A percentile compares a stretch with the other conserved stretches of the same genome.
phyloP scores from a whole-genome alignment of 2,888 invertebrate genomes.

The Imbricaverruca yamaguchii region DNA sequence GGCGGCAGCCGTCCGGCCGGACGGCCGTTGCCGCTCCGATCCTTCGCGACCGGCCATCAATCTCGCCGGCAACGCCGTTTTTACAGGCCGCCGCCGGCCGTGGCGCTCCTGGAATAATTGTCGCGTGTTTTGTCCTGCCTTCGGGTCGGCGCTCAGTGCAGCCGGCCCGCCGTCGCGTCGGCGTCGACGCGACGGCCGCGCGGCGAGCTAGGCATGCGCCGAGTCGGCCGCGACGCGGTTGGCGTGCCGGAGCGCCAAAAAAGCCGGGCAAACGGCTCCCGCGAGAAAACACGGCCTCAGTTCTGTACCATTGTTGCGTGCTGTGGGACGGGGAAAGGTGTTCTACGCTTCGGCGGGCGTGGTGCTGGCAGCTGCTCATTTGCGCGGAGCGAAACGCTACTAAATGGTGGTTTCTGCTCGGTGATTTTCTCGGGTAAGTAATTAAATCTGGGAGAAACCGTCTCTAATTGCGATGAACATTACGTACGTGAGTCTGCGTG shows the following conservation, averaged over 20 bases:
- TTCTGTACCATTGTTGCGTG: constrained; percentile 7
- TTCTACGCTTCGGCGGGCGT: not conserved
- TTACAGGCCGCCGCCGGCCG: not conserved
- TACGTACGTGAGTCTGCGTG: too few species aligned
- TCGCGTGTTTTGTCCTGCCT: constrained; percentile 11
- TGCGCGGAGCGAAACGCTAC: too few species aligned
- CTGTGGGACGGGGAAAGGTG: not conserved
- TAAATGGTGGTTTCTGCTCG: not conserved
- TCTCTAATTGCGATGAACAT: too few species aligned
- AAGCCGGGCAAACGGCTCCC: not conserved
- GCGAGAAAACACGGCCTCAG: not conserved
- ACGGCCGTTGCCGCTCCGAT: not conserved
- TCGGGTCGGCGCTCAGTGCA: not conserved
- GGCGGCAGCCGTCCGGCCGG: not conserved
- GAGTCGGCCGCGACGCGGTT: not conserved
- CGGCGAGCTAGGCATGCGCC: not conserved
- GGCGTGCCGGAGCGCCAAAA: not conserved
- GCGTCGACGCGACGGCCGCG: not conserved
- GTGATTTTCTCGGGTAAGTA: not conserved
- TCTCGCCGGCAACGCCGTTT: not conserved
- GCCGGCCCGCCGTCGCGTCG: not conserved
- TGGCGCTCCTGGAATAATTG: constrained; percentile 7
- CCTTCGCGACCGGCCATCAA: not conserved
- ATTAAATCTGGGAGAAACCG: too few species aligned
- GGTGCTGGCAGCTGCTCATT: too few species aligned